A percentile compares a stretch with the other conserved stretches of the same genome.
phyloP scores from a whole-genome alignment of 2,113 vertebrate species.

The Oxygymnocypris stewartii region DNA sequence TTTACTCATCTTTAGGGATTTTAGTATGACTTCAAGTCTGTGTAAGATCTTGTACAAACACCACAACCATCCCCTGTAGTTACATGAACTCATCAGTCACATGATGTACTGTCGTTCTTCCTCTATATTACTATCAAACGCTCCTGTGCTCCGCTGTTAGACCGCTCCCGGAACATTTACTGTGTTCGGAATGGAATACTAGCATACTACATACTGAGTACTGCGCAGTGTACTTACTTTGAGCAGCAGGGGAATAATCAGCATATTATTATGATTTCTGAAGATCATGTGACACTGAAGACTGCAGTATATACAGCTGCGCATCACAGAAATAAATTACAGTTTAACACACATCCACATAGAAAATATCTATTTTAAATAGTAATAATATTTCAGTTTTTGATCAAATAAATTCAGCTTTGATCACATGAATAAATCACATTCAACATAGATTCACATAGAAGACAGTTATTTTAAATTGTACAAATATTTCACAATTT shows the following conservation, averaged over 20 bases:
- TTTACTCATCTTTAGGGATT: background rate
- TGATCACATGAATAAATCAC: no score
- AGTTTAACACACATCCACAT: no score
- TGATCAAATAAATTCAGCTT: background rate
- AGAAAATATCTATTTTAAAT: no score
- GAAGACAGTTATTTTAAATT: no score
- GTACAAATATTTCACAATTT: no score
- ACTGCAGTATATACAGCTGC: no score
- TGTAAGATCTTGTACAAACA: background rate
- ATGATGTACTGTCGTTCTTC: background rate
- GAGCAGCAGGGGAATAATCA: background rate
- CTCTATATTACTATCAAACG: background rate
- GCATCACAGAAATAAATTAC: no score
- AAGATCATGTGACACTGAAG: no score
- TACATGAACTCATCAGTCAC: background rate
- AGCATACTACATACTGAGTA: background rate
- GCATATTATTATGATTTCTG: background rate
- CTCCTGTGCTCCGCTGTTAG: background rate
- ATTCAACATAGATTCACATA: no score
- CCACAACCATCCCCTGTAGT: background rate
- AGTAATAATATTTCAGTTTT: background rate
- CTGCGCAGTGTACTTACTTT: background rate
- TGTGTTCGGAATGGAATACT: slow-evolving; percentile 18
- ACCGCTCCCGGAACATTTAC: background rate
- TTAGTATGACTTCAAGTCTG: background rate